phyloP scores from a whole-genome alignment of 2,797 vertebrate genomes.

The Manis crassicaudata region DNA sequence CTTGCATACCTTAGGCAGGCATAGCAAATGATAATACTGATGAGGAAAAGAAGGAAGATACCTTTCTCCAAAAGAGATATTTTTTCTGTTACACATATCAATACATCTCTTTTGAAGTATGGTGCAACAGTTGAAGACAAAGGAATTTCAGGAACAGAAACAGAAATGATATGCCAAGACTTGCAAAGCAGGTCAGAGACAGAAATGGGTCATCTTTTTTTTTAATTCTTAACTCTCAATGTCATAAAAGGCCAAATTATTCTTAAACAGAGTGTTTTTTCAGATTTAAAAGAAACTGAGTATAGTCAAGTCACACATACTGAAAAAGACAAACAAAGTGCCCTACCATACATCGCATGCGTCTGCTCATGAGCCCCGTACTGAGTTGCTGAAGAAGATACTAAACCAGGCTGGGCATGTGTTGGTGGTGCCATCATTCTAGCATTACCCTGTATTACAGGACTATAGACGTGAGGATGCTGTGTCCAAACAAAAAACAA shows the following conservation, averaged over 20 bases:
- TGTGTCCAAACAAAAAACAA: constrained; percentile 80
- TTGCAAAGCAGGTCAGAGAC: neutral
- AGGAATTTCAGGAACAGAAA: constrained; percentile 14
- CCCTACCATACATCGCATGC: constrained; percentile 99
- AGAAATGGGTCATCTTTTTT: constrained; percentile 31
- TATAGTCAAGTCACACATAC: constrained; percentile 61
- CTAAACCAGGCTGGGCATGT: constrained; percentile 94
- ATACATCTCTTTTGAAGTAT: neutral
- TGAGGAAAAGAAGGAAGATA: neutral
- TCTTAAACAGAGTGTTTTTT: constrained; percentile 17
- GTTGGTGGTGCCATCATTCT: constrained; percentile 96
- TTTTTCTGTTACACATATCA: neutral
- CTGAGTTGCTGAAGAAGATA: constrained; percentile 95
- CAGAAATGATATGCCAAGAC: neutral
- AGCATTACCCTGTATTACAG: constrained; percentile 95
- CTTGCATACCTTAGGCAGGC: neutral
- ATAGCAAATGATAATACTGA: neutral
- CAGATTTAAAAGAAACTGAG: constrained; percentile 71
- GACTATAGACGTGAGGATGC: constrained; percentile 98
- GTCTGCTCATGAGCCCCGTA: constrained; percentile 96
- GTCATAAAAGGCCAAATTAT: constrained; percentile 13
- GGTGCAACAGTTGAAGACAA: neutral
- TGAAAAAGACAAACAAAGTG: constrained; percentile 83
- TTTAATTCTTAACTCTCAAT: constrained; percentile 24
- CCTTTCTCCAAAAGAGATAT: neutral